phyloP scores from a whole-genome alignment of 1,140 invertebrate species.

The Holotrichia oblita region DNA sequence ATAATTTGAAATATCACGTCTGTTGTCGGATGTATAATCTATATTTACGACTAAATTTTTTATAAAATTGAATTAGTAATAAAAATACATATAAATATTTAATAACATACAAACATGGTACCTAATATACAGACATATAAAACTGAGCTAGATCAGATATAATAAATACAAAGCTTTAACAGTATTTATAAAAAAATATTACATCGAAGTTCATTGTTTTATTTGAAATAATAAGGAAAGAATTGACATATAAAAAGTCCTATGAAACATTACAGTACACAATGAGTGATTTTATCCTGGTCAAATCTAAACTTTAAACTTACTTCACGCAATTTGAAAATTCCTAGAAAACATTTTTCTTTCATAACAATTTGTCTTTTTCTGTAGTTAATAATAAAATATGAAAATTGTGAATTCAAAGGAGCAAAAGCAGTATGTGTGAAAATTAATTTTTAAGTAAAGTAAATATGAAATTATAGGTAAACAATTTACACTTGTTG shows the following conservation, averaged over 20 bases:
- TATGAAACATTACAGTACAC: neutral
- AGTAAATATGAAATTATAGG: neutral
- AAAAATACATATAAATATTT: slow-evolving; percentile 10
- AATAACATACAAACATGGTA: neutral
- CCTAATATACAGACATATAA: slow-evolving; percentile 13
- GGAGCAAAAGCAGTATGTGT: slow-evolving; percentile 11
- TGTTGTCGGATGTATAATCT: neutral
- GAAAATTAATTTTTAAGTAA: neutral
- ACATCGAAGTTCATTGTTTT: neutral
- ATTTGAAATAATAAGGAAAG: neutral
- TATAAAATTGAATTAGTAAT: neutral
- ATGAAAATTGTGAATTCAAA: neutral
- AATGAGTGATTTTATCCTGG: neutral
- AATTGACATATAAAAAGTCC: neutral
- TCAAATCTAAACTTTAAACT: neutral
- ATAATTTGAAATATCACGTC: slow-evolving; percentile 3
- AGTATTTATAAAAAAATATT: slow-evolving; percentile 10
- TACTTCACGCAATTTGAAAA: neutral
- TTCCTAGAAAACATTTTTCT: neutral
- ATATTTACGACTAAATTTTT: neutral
- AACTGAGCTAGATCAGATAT: neutral
- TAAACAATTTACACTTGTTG: too few species aligned
- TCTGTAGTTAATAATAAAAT: neutral
- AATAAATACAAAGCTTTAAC: slow-evolving; percentile 6
- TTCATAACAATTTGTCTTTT: neutral